Evolutionary conservation across 92 coral and sea anemone genomes (phyloP), one percentile per base, ranked within the genome.

Genomic region (Palythoa heliodiscus): DNA sequence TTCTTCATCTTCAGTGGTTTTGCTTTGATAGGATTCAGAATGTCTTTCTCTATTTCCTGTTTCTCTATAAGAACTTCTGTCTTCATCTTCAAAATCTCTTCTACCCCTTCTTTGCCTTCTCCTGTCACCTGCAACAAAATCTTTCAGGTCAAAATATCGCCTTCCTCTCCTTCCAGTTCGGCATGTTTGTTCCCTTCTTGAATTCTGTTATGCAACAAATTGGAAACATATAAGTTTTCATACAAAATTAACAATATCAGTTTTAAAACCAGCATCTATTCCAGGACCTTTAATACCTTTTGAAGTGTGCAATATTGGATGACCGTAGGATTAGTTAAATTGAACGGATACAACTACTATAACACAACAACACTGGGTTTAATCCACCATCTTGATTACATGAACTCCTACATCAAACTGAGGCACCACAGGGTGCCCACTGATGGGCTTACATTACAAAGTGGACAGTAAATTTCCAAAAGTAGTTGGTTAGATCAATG

Each of bases 161-260:
- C 93, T 86, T 2, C 98, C 95, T 74, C 87, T 83, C 12, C 91
- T 93, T 13, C 98, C 98, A 40, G 91, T 79, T 69, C 93, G 84
- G 61, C 93, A 71, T 64, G 87, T 76, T 1, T 86, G 91, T 14
- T 75, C 70, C 68, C 85, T 29, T 57, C 64, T 76, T 35, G 93
- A 11, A 52, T 78, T 64, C 95, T 92, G 55, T 54, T 54, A 68
- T 54, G 37, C 0, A 64, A 81, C 52, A 53, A 71, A 70, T 58
- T 22, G 75, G 4, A 39, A 77, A 14, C 78, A 73, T n/a, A 23
- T 19, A 55, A 58, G 19, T 58, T 58, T 19, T 11, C 5, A 11
- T 47, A 72, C 29, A 17, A 25, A 82, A 19, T 23, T 4, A 43
- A 43, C 50, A 43, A 29, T 8, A 43, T 8, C 50, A 43, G 50